Evolutionary conservation across 2,888 invertebrate species (phyloP).

Genomic region (Drosophila lutescens): DNA sequence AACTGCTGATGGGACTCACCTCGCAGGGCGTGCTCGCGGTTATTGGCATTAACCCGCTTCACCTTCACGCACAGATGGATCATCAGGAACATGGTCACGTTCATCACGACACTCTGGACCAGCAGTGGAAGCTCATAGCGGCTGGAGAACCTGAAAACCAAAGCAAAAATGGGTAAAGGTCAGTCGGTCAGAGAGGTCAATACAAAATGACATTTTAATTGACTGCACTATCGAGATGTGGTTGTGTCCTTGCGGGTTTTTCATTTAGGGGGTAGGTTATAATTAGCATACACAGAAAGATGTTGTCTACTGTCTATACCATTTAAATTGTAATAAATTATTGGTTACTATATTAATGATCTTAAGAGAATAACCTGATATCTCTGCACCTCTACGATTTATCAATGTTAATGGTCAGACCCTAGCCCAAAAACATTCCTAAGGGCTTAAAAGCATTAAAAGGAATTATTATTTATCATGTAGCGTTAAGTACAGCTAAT

Average conservation of each 20-base stretch:
- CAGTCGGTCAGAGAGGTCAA: constrained; percentile 21
- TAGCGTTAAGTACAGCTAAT: constrained; percentile 31
- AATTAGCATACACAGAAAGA: not conserved
- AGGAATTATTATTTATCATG: constrained; percentile 28
- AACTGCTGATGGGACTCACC: constrained; percentile 86
- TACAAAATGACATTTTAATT: constrained; percentile 59
- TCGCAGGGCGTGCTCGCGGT: constrained; percentile 90
- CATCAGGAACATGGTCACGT: constrained; percentile 97
- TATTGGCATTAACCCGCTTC: constrained; percentile 88
- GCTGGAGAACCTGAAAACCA: constrained; percentile 96
- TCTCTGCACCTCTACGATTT: not conserved
- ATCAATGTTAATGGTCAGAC: not conserved
- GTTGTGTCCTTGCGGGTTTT: not conserved
- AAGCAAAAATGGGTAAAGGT: constrained; percentile 33
- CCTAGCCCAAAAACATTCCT: not conserved
- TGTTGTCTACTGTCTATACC: not conserved
- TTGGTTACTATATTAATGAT: no score
- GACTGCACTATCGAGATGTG: constrained; percentile 11
- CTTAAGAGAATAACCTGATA: not conserved
- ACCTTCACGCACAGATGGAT: constrained; percentile 96
- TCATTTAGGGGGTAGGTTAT: not conserved
- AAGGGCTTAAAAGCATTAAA: not conserved
- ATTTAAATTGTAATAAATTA: not conserved
- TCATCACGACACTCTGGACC: constrained; percentile 99
- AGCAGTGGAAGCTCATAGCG: constrained; percentile 97